These are phyloP conservation scores for Solea senegalensis DNA, from an alignment of 2,113 vertebrate species.

Conservation along the genomic window DNA sequence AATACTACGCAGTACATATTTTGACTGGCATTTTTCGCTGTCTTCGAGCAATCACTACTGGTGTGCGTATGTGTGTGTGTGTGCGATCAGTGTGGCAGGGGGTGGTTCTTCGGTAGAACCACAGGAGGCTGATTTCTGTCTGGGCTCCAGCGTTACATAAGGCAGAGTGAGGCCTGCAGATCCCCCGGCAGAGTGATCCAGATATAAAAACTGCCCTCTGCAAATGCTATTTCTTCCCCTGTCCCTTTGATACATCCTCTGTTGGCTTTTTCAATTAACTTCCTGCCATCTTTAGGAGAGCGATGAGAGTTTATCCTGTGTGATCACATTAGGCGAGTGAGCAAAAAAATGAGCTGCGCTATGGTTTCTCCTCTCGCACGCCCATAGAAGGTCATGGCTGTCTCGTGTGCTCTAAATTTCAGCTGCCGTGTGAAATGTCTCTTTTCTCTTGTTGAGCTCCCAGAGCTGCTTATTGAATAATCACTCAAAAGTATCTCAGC, in stretches of 20 bases:
- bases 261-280: constrained; percentile 71
- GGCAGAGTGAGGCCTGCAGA: constrained; percentile 11
- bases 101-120: constrained; percentile 9
- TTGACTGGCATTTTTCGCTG: too few relatives aligned
- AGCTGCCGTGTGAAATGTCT: constrained; percentile 44
- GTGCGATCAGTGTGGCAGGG: constrained; percentile 15
- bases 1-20: too few relatives aligned
- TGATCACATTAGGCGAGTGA: constrained; percentile 59
- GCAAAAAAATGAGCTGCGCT: constrained; percentile 49
- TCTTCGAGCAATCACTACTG: too few relatives aligned
- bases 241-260: constrained; percentile 56
- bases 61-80: too few relatives aligned
- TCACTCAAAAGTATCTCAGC: constrained; percentile 62
- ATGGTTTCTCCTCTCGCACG: constrained; percentile 25
- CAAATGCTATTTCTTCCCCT: constrained; percentile 16
- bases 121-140: constrained; percentile 66
- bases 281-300: constrained; percentile 65
- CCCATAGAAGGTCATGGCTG: constrained; percentile 57
- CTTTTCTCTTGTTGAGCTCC: constrained; percentile 46
- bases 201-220: constrained; percentile 29
- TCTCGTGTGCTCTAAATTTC: constrained; percentile 56
- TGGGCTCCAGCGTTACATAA: constrained; percentile 24
- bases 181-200: constrained; percentile 10
- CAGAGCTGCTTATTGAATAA: constrained; percentile 67
- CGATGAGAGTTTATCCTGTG: constrained; percentile 54